Conservation (phyloP, 2,797 vertebrate species). For the Prunella strophiata region DNA sequence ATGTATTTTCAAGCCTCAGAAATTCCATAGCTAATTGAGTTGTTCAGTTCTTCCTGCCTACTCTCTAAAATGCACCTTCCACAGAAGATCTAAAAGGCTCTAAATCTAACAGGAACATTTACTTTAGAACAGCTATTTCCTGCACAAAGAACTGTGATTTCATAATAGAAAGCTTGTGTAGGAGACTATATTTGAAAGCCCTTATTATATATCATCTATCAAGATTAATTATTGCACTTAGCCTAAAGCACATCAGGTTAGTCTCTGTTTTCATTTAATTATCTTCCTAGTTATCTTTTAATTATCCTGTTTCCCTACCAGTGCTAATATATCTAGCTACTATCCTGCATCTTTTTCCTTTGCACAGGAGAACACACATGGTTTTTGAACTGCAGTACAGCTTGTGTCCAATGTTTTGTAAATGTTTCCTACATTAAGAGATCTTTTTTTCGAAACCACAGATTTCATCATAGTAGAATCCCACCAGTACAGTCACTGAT, state of each 20-base stretch:
- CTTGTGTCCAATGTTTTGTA: background rate
- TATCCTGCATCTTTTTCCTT: background rate
- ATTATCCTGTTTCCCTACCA: constrained; percentile 43
- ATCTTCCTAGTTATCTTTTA: constrained; percentile 66
- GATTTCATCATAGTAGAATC: background rate
- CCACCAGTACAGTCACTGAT: background rate
- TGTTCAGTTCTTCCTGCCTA: background rate
- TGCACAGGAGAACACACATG: background rate
- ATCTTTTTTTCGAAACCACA: background rate
- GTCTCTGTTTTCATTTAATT: constrained; percentile 69
- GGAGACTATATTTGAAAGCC: background rate
- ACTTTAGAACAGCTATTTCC: constrained; percentile 12
- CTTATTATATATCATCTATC: constrained; percentile 23
- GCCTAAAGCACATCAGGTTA: constrained; percentile 53
- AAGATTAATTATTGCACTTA: constrained; percentile 62
- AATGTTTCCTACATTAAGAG: background rate
- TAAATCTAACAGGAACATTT: background rate
- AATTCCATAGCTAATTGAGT: background rate
- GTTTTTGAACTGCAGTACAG: background rate
- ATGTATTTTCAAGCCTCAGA: background rate
- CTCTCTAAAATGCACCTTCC: background rate
- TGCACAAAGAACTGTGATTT: background rate
- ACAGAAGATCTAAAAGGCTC: background rate
- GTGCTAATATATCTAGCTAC: background rate
- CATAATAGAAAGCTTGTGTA: background rate